phyloP scores from a whole-genome alignment of 2,888 invertebrate genomes.

The Dryobotodes eremita region DNA sequence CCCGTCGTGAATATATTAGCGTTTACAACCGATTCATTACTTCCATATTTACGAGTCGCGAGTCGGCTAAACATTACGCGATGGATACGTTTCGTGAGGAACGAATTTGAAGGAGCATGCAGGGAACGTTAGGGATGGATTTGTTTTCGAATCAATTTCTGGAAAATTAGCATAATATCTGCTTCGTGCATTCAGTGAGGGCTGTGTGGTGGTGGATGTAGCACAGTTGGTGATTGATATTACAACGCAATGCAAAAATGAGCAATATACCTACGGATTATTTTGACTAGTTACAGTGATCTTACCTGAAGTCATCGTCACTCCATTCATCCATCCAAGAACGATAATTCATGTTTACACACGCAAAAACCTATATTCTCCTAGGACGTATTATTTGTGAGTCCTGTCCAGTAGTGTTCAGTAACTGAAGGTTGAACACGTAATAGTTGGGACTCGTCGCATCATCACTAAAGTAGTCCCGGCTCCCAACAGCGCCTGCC shows the following conservation, averaged over 20 bases:
- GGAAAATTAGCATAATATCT: constrained; percentile 34
- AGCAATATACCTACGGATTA: not conserved
- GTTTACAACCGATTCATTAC: constrained; percentile 58
- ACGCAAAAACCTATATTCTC: not conserved
- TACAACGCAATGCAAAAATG: not conserved
- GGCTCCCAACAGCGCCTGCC: constrained; percentile 46
- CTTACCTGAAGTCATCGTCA: constrained; percentile 54
- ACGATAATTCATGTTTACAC: constrained; percentile 27
- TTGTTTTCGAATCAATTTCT: constrained; percentile 13
- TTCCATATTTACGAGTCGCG: constrained; percentile 31
- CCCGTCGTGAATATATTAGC: constrained; percentile 65
- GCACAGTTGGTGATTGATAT: not conserved
- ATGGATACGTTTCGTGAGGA: constrained; percentile 33
- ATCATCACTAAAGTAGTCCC: constrained; percentile 73
- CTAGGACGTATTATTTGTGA: not conserved
- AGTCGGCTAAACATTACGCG: constrained; percentile 28
- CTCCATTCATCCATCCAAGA: constrained; percentile 57
- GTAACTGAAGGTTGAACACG: constrained; percentile 71
- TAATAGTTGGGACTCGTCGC: constrained; percentile 58
- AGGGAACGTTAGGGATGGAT: constrained; percentile 13
- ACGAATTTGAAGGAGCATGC: constrained; percentile 17
- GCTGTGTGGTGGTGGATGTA: not conserved
- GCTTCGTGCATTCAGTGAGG: constrained; percentile 9
- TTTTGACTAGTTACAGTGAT: not conserved
- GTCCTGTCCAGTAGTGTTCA: constrained; percentile 39